Evolutionary conservation across 2,797 vertebrate species (phyloP), one percentile per base, ranked within the genome.

Genomic region (Chrysocyon brachyurus): DNA sequence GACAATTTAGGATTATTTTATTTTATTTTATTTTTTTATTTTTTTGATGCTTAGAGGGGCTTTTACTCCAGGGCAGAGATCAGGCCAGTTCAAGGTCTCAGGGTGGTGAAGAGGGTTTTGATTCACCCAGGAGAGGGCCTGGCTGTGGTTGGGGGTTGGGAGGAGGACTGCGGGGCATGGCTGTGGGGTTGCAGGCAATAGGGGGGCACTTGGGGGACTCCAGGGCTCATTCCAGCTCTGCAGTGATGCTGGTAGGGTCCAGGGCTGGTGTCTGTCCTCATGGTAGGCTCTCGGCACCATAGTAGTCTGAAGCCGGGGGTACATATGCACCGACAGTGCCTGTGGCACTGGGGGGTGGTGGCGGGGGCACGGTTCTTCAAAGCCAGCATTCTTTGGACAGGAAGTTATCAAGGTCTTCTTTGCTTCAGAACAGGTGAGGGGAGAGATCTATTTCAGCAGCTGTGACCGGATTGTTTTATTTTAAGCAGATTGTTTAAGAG

Each of bases 281-380:
- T 1, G 36, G 93, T 52, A 97, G 94, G 91, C 84, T 97, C 94
- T 99, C 94, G 1, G 98, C 24, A 3, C 98, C 98, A 1, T 98
- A 99, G 95, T 96, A 98, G 78, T 98, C 98, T 99, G 98, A 97
- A 93, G 99, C 98, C 0, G 99, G 98, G 0, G 96, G 98, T 26
- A 99, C 6, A 0, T 97, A 90, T 0, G 97, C 98, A 95, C 98
- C 98, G 88, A 99, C 99, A 0, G 98, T 99, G 59, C 98, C 98
- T 0, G 98, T 98, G 91, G 99, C 98, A 0, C 98, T 99, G 57
- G 98, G 98, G 0, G 99, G 99, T 1, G 98, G 98, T 1, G 99
- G 99, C 0, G 99, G 99, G 0, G 99, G 99, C 49, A 99, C 98
- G 0, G 40, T 46, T 46, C 40, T 46, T 64, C 83, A 75, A 94